A percentile compares a stretch with the other conserved stretches of the same genome.
Conservation (phyloP, 2,113 vertebrate species). For the Oreochromis niloticus region DNA sequence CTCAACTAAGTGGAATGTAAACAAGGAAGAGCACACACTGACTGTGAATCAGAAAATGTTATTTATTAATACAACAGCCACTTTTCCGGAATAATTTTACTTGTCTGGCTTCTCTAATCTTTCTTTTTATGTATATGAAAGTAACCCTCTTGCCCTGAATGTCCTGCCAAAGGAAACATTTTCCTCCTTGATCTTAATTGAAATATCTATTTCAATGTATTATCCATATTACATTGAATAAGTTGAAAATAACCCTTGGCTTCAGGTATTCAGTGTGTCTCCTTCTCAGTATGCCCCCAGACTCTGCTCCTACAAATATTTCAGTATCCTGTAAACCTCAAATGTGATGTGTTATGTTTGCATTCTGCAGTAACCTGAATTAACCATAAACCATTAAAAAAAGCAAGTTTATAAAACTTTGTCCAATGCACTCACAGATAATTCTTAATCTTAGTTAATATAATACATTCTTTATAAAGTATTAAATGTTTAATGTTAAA, state of each 20-base stretch:
- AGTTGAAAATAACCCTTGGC: background rate
- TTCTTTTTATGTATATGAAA: background rate
- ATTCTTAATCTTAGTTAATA: background rate
- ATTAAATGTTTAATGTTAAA: background rate
- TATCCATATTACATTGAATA: background rate
- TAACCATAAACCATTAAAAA: background rate
- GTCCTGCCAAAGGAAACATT: background rate
- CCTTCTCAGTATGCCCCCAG: background rate
- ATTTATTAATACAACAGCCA: background rate
- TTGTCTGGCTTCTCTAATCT: background rate
- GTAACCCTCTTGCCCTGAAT: background rate
- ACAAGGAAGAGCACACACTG: background rate
- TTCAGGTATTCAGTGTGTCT: background rate
- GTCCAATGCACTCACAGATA: background rate
- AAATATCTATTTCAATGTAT: background rate
- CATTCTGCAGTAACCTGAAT: background rate
- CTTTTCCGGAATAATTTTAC: background rate
- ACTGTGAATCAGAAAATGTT: background rate
- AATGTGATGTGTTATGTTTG: background rate
- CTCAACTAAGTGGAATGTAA: constrained; percentile 5
- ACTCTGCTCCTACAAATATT: background rate
- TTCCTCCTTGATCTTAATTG: background rate
- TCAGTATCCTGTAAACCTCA: background rate
- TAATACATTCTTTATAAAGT: background rate
- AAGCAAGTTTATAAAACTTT: background rate